Percentiles rank a stretch among this genome's conserved stretches.
Conservation (phyloP, 2,113 vertebrate species). For the Campylomormyrus numenius region DNA sequence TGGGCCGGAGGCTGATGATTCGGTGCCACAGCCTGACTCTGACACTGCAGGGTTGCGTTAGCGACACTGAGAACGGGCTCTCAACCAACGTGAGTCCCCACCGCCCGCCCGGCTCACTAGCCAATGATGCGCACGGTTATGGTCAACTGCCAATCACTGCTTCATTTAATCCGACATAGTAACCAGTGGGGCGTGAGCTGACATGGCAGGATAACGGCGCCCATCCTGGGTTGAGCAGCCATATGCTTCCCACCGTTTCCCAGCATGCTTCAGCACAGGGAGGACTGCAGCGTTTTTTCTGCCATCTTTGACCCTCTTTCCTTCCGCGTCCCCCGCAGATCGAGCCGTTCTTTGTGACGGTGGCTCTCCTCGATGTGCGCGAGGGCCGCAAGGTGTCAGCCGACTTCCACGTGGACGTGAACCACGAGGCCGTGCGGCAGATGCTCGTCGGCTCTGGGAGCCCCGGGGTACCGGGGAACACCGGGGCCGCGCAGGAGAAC, state of each 20-base stretch:
- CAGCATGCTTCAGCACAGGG: neutral
- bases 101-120: neutral
- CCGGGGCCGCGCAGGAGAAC: constrained; percentile 60
- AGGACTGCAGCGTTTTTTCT: neutral
- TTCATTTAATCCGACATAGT: neutral
- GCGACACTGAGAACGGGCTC: constrained; percentile 78
- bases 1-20: constrained; percentile 79
- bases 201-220: neutral
- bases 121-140: neutral
- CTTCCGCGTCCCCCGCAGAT: constrained; percentile 57
- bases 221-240: neutral
- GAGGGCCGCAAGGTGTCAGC: constrained; percentile 87
- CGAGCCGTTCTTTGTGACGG: constrained; percentile 87
- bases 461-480: constrained; percentile 39
- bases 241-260: neutral
- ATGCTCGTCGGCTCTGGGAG: constrained; percentile 63
- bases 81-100: constrained; percentile 78
- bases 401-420: constrained; percentile 91
- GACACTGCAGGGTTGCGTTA: constrained; percentile 86
- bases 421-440: constrained; percentile 76
- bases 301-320: neutral
- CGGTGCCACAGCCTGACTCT: constrained; percentile 77
- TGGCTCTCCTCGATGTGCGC: constrained; percentile 81
- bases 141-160: neutral
- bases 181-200: neutral